phyloP scores from a whole-genome alignment of 2,888 invertebrate genomes.

The Dolichopus griseipennis region DNA sequence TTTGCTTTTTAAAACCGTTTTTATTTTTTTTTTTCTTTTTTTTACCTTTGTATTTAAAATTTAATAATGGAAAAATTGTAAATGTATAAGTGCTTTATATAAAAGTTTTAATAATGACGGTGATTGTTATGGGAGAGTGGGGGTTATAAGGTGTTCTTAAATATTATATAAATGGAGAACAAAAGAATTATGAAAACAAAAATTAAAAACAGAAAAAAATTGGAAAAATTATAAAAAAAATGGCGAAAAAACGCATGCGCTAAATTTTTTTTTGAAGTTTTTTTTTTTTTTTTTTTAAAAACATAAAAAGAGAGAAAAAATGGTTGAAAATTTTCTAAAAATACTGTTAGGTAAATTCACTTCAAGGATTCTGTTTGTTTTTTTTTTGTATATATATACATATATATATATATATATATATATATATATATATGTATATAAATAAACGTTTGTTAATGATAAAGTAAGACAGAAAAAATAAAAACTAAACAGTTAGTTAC shows the following conservation, averaged over 20 bases:
- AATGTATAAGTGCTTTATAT: background rate
- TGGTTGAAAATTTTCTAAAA: conserved; percentile 1
- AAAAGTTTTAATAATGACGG: background rate
- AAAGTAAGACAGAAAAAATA: no score
- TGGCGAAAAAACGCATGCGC: background rate
- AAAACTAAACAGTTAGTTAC: no score
- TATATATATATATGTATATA: no score
- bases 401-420: no score
- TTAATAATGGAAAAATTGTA: background rate
- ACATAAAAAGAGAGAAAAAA: background rate
- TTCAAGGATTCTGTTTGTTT: background rate
- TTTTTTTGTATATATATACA: no score
- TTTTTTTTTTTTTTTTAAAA: background rate
- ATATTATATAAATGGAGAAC: no score
- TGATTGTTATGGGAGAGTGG: no score
- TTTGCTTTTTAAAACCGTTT: background rate
- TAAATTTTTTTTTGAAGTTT: background rate
- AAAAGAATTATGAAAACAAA: background rate
- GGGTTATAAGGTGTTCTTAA: no score
- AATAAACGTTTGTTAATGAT: no score
- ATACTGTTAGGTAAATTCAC: background rate
- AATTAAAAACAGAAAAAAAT: no score
- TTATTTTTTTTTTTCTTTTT: background rate
- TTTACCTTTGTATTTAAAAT: background rate
- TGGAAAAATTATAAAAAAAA: background rate